These are phyloP conservation scores for Leptopterna dolabrata DNA, from an alignment of 2,888 invertebrate species.

Conservation along the genomic window DNA sequence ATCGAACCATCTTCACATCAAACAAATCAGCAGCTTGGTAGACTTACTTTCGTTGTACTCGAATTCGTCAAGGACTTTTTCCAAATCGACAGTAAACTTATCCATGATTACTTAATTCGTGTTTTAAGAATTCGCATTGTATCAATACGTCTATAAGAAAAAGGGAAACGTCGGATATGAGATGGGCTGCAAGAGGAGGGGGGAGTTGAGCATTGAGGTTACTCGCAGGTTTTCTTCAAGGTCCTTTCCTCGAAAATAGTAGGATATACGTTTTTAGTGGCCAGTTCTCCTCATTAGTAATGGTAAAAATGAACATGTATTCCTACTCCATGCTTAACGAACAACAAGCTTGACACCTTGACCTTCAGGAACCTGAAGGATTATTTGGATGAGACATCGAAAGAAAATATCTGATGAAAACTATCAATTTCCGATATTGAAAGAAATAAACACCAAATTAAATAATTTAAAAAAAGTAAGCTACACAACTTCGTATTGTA, in stretches of 20 bases:
- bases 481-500: too few species aligned
- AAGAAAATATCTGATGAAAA: too few species aligned
- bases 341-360: too few species aligned
- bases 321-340: too few species aligned
- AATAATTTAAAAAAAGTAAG: too few species aligned
- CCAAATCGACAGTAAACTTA: slow-evolving; percentile 78
- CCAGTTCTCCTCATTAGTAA: background rate
- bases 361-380: too few species aligned
- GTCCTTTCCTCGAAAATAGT: background rate
- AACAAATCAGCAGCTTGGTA: background rate
- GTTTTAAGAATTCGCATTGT: slow-evolving; percentile 18
- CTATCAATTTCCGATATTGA: too few species aligned
- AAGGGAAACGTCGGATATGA: background rate
- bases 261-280: background rate
- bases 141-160: background rate
- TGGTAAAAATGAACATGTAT: too few species aligned
- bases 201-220: background rate
- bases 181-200: too few species aligned
- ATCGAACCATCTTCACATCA: background rate
- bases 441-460: too few species aligned
- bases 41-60: slow-evolving; percentile 77
- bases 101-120: slow-evolving; percentile 68
- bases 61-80: slow-evolving; percentile 86
- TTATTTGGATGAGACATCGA: too few species aligned
- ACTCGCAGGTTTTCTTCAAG: background rate